These are phyloP conservation scores for Ailuropoda melanoleuca DNA, from an alignment of 2,113 vertebrate species.

Conservation along the genomic window DNA sequence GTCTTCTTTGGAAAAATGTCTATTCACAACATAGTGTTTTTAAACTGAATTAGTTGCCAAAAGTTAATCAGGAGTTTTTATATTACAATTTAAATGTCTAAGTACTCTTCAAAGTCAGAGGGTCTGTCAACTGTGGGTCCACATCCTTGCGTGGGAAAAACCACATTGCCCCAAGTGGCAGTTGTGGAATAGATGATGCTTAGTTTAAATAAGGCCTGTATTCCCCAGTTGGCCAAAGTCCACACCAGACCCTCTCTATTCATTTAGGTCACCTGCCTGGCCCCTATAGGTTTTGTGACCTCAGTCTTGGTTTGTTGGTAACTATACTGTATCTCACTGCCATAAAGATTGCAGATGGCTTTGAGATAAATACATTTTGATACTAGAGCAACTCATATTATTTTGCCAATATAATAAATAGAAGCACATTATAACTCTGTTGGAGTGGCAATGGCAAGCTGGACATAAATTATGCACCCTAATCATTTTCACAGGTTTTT, in stretches of 20 bases:
- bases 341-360: background rate
- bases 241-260: background rate
- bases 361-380: background rate
- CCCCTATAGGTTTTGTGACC: background rate
- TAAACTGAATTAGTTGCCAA: background rate
- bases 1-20: no score
- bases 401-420: background rate
- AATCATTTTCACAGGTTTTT: background rate
- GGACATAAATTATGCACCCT: background rate
- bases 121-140: background rate
- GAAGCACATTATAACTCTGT: background rate
- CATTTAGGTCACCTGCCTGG: background rate
- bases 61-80: background rate
- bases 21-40: background rate
- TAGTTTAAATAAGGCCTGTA: background rate
- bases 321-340: background rate
- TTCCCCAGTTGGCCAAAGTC: background rate
- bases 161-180: background rate
- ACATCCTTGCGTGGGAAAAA: background rate
- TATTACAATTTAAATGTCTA: background rate
- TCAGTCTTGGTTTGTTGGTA: background rate
- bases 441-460: background rate
- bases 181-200: background rate
- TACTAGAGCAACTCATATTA: background rate
- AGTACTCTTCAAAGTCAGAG: background rate